Base-by-base conservation (phyloP, 2,113 vertebrate species). In the Erythrocercus mccallii region DNA sequence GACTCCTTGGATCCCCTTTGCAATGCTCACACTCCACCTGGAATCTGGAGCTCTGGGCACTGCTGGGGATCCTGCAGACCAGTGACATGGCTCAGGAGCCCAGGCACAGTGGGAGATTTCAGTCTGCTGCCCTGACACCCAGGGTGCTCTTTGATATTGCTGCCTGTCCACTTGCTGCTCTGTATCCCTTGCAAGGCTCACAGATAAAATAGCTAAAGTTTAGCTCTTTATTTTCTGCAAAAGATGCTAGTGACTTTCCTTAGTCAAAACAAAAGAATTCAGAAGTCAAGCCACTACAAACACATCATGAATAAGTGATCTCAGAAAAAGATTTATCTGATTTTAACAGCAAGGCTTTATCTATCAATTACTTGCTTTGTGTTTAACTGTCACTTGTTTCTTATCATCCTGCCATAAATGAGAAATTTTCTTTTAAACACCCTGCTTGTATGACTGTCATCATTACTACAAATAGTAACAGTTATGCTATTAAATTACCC, bases 301-400 rank as follows among this genome's bases (percentile, higher is more conserved):
- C 30, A 65, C 65, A 81, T 54, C 3, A 35, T 31, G 37, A 90
- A 68, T 33, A 92, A 94, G 82, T 73, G 5, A 88, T 81, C 27
- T 60, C 44, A 33, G 37, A 27, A 91, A 90, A 91, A 56, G 17
- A 88, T 22, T n/a, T 15, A 27, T n/a, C 33, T 44, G n/a, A 61
- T 73, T 74, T 83, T 33, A 77, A 31, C 40, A 68, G 68, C 42
- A 94, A 86, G 61, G 51, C 35, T 71, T 94, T 81, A 94, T 70
- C 37, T 47, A 77, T 62, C 27, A 56, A 92, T 72, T 81, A 70
- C 40, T 86, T 87, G 65, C 78, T 90, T 87, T 88, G 58, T 53
- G 81, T 91, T 95, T 94, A 92, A 92, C 84, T 96, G 88, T 94
- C 97, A 92, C 64, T 79, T 53, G 23, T 62, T 94, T 95, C 83